Evolutionary conservation across 2,888 invertebrate genomes (phyloP), one percentile per base, ranked within the genome.

Genomic region (Dorcus parallelipipedus): DNA sequence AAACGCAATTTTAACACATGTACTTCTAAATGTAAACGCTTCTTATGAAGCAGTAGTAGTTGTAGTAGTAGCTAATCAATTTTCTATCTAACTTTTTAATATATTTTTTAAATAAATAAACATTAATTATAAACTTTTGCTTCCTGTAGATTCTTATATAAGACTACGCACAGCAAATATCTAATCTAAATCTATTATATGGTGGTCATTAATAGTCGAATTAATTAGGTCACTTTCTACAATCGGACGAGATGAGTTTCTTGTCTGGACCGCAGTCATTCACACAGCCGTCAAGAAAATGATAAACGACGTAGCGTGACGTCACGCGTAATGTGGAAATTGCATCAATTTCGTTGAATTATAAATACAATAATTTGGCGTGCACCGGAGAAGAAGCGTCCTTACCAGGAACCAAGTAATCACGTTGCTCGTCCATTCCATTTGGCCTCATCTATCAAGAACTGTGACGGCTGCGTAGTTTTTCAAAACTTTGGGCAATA

Each of bases 301-400:
- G 71, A 73, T 71, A 67, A 70, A 73, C 71, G 70, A 70, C 64
- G 63, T 45, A 52, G 49, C 62, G 60, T 63, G 68, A 71, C 71
- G 71, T 73, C 71, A 73, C 72, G 72, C 69, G 67, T 76, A 76
- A 76, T 71, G 71, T 71, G 74, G 70, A 76, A 75, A 76, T 76
- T 75, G 73, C 73, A 65, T 67, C 71, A 73, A 74, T 73, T 75
- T 73, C 66, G 69, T 71, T 67, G 56, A 59, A 59, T 59, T 59
- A 59, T 56, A 59, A 59, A 58, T 58, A 58, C 53, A 58, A 58
- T 58, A 58, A 58, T 58, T 58, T 54, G 56, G 45, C 50, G 58
- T 58, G 58, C 54, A 53, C 52, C 41, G 58, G 40, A 38, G 49
- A 33, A 33, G 47, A 47, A 41, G 49, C 52, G 50, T 58, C 54